Base-by-base conservation (phyloP, 2,888 invertebrate genomes). In the Tetranychus piercei region DNA sequence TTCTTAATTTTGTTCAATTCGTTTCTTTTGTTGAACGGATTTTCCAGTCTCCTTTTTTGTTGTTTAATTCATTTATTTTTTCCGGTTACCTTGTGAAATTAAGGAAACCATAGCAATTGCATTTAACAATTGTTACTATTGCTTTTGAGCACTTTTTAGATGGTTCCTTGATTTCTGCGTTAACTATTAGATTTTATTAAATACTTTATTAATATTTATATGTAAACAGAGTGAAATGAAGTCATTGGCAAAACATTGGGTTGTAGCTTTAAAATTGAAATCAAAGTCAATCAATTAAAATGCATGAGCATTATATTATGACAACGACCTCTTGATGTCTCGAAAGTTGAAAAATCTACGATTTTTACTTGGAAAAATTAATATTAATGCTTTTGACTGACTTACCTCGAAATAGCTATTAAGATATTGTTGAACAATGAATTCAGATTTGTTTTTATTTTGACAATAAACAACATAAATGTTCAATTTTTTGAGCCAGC, bases 391-490 rank as follows among this genome's bases (percentile, higher is more conserved):
- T 34, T 4, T 34, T 34, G 34, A 34, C 34, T 34, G 34, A 79
- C 81, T 81, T 81, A 86, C 88, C 85, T 96, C 94, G 84, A 96
- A 96, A 84, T 92, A 95, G 23, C 87, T 87, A 81, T 93, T 91
- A 80, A 88, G 85, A 83, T 94, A 88, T 82, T 96, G 96, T 20
- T 93, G 92, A 66, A 99, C 94, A 80, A 99, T 94, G 84, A 90
- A 94, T 83, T 99, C 99, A 43, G 96, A 96, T 80, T 95, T 92
- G 20, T 96, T 96, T 83, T 99, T 99, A 84, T 99, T 99, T 83
- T 97, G 92, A 86, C 97, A 99, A 85, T 97, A 99, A 73, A 92
- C 90, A 79, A 95, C 94, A 84, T 96, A 97, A 88, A 96, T 92
- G 83, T 91, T 90, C 80, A 99, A 87, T 81, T 93, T 90, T 79